phyloP scores from a whole-genome alignment of 53 echinoderm and acorn worm genomes.

The Henricia sp. region DNA sequence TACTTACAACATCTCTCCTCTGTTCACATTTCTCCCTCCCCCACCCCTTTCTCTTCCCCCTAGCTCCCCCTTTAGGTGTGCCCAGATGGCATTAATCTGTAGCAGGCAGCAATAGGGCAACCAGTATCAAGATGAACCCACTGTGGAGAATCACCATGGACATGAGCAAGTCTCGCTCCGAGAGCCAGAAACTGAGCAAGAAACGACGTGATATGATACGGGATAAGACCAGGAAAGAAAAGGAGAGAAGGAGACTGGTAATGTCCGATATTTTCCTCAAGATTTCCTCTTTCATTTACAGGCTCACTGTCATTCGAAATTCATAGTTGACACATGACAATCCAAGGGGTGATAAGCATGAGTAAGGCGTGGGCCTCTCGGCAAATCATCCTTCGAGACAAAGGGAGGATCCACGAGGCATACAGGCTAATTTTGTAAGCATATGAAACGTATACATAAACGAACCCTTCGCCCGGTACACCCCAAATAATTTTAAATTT shows the following conservation, averaged over 20 bases:
- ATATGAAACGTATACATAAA: too few species aligned
- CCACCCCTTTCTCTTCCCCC: not conserved
- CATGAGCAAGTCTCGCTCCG: constrained; percentile 56
- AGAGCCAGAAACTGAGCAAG: constrained; percentile 62
- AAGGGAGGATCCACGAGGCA: too few species aligned
- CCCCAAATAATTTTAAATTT: too few species aligned
- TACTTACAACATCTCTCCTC: not conserved
- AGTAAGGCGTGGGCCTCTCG: too few species aligned
- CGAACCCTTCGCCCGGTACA: too few species aligned
- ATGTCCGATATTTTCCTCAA: not conserved
- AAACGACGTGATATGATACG: constrained; percentile 69
- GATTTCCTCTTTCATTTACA: too few species aligned
- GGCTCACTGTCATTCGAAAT: too few species aligned
- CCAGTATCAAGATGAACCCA: constrained; percentile 48
- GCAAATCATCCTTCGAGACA: too few species aligned
- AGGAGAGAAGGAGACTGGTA: constrained; percentile 79
- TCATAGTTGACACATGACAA: too few species aligned
- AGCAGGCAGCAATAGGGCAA: not conserved
- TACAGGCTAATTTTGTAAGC: too few species aligned
- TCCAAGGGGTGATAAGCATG: too few species aligned
- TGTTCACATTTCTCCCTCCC: not conserved
- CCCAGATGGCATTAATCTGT: constrained; percentile 6
- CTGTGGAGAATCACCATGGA: constrained; percentile 65
- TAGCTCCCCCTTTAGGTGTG: not conserved
- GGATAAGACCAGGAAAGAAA: constrained; percentile 77